Percentiles rank a stretch among this genome's conserved stretches.
These are phyloP conservation scores for Morpho achilles DNA, from an alignment of 2,888 invertebrate species.

Conservation along the genomic window DNA sequence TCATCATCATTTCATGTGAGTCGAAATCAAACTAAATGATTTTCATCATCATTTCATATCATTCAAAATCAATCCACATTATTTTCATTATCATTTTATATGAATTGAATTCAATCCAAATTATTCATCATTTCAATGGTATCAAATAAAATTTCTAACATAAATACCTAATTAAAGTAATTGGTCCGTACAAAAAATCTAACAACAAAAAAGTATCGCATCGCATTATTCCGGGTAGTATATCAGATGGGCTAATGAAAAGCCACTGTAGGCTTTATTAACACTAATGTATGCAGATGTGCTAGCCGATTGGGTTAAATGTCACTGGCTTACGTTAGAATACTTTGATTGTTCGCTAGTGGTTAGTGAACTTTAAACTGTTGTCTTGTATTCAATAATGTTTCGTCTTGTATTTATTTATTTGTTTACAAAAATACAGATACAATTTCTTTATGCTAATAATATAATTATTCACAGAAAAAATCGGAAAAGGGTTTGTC, in stretches of 20 bases:
- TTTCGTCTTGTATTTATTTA: no score
- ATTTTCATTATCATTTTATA: no score
- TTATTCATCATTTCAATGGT: no score
- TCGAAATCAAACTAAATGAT: no score
- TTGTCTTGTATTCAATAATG: neutral
- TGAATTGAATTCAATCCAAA: no score
- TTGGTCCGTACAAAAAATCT: slow-evolving; percentile 58
- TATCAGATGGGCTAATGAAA: slow-evolving; percentile 75
- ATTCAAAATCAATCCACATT: no score
- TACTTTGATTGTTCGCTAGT: slow-evolving; percentile 29
- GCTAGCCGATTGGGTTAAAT: slow-evolving; percentile 62
- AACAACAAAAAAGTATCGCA: slow-evolving; percentile 50
- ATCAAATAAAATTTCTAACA: slow-evolving; percentile 2
- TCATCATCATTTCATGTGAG: no score
- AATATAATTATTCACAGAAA: no score
- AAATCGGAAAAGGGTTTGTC: no score
- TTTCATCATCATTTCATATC: no score
- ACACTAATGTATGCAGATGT: slow-evolving; percentile 74
- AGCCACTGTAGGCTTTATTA: slow-evolving; percentile 71
- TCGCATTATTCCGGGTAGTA: slow-evolving; percentile 51
- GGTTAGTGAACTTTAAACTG: slow-evolving; percentile 25
- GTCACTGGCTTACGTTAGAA: slow-evolving; percentile 46
- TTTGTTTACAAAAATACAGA: no score
- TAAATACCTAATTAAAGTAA: slow-evolving; percentile 69
- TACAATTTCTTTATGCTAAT: no score